phyloP scores from a whole-genome alignment of 2,888 invertebrate species.

The Apoderus coryli region DNA sequence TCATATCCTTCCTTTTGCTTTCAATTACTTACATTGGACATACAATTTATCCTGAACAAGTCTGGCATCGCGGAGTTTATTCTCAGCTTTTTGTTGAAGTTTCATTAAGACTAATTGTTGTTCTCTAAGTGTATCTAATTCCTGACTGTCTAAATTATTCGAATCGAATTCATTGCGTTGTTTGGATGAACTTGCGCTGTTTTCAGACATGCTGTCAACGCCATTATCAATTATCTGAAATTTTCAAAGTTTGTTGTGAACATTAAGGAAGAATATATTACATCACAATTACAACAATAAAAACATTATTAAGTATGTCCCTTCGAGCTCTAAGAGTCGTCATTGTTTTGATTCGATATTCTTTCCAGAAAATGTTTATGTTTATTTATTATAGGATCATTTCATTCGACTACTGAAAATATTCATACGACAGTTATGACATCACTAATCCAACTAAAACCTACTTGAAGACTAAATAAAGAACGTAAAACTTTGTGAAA shows the following conservation, averaged over 20 bases:
- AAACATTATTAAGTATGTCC: no score
- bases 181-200: constrained; percentile 15
- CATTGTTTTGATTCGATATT: no score
- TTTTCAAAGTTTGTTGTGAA: constrained; percentile 10
- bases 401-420: no score
- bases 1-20: no score
- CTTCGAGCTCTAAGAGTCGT: no score
- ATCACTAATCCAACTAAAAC: no score
- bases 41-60: constrained; percentile 26
- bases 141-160: constrained; percentile 23
- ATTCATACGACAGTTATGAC: no score
- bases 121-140: constrained; percentile 26
- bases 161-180: constrained; percentile 22
- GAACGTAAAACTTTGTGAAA: no score
- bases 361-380: no score
- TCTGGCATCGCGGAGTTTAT: constrained; percentile 28
- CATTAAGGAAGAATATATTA: constrained; percentile 10
- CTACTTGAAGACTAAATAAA: no score
- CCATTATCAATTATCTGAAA: constrained; percentile 20
- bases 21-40: constrained; percentile 1
- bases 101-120: constrained; percentile 25
- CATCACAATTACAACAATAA: no score
- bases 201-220: constrained; percentile 20
- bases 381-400: no score
- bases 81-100: constrained; percentile 30